Percentiles rank a stretch among this genome's conserved stretches.
phyloP scores from a whole-genome alignment of 2,797 vertebrate genomes.

The Merluccius polli region DNA sequence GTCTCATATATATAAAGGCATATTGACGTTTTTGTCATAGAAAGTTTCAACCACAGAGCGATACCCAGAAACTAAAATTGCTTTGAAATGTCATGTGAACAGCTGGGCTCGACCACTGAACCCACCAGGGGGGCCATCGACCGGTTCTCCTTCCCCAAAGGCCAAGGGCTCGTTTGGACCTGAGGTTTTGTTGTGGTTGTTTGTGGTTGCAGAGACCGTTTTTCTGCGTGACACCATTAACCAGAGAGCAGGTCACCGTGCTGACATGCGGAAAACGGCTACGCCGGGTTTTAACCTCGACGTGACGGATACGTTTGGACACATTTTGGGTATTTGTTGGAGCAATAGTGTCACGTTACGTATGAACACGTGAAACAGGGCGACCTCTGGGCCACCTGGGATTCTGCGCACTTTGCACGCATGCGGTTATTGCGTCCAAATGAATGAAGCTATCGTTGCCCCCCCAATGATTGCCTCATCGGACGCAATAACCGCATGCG shows the following conservation, averaged over 20 bases:
- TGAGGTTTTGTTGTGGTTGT: too few species aligned
- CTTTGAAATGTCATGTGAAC: slow-evolving; percentile 76
- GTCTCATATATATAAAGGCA: slow-evolving; percentile 56
- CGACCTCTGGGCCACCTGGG: not conserved
- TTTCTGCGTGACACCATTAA: not conserved
- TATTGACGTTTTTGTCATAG: slow-evolving; percentile 71
- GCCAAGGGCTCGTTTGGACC: slow-evolving; percentile 62
- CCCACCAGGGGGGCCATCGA: slow-evolving; percentile 71
- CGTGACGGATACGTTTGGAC: not conserved
- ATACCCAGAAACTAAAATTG: slow-evolving; percentile 62
- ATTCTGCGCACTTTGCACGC: not conserved
- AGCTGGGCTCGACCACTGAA: slow-evolving; percentile 75
- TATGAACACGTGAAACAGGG: not conserved
- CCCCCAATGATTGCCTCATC: too few species aligned
- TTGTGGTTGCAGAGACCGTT: slow-evolving; percentile 38
- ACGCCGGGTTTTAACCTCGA: not conserved
- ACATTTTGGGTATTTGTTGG: not conserved
- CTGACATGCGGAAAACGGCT: not conserved
- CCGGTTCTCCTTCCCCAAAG: slow-evolving; percentile 68
- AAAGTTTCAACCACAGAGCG: slow-evolving; percentile 65
- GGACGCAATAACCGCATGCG: not conserved
- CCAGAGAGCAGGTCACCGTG: not conserved
- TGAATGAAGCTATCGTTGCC: too few species aligned
- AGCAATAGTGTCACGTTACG: not conserved
- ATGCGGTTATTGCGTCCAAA: not conserved